Base-by-base conservation (phyloP, 2,113 vertebrate species). In the Melierax canorus region DNA sequence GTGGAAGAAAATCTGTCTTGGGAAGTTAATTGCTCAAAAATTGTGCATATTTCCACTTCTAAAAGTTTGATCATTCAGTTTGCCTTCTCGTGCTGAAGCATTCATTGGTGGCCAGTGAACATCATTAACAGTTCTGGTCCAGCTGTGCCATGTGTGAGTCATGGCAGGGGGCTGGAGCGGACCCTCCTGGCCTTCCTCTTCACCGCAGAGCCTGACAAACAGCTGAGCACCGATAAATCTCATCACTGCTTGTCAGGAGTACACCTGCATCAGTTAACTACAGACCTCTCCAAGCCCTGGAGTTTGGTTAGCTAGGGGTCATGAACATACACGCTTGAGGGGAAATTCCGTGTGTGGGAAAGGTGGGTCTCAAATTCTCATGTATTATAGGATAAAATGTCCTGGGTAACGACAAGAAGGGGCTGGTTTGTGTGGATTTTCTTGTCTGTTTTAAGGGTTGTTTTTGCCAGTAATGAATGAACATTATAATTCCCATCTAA, bases 1-100 rank as follows among this genome's bases (percentile, higher is more conserved):
- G 83, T 91, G 86, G 90, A 90, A 95, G 32, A 92, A 97, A 97
- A 88, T 92, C 87, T 95, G 71, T 38, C 75, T 95, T 89, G n/a
- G 60, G 46, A 91, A 94, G 82, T 72, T 27, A 96, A 88, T 58
- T 88, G 48, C 50, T 88, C 79, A 82, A 93, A 92, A 77, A 84
- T 2, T 5, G 16, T 75, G 39, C 16, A 2, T 66, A 13, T 74
- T 78, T 86, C 56, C 11, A 12, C 64, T 68, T 81, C 24, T 72
- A 15, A 20, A 91, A 78, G 34, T 88, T 94, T 50, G 30, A 53
- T 94, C 64, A 16, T 16, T n/a, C 51, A n/a, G 67, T 80, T 91
- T 21, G 2, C 41, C 32, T 62, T 69, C 58, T 77, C 2, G 1
- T 75, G 51, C 50, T 36, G 51, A 81, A 86, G 41, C 29, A 41